phyloP scores from a whole-genome alignment of 2,113 vertebrate species.

The Cyrtonyx montezumae region DNA sequence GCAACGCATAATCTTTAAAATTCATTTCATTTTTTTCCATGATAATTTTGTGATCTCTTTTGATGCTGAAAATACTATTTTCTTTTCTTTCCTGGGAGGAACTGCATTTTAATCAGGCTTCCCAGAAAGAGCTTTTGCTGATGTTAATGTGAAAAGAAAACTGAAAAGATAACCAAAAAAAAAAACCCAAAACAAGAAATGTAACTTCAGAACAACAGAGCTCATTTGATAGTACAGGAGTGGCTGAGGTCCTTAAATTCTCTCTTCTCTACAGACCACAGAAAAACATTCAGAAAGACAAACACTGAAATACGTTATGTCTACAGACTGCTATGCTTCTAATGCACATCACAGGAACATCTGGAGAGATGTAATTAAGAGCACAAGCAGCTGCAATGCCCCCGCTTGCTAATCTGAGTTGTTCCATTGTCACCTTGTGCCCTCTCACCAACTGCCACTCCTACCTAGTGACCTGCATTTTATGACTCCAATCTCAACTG shows the following conservation, averaged over 20 bases:
- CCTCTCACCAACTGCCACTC: neutral
- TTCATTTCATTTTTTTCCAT: constrained; percentile 28
- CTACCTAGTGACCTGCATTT: neutral
- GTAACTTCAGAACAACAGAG: constrained; percentile 49
- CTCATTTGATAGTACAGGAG: constrained; percentile 41
- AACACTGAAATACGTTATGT: neutral
- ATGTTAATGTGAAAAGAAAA: constrained; percentile 59
- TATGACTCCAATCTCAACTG: neutral
- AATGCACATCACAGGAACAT: neutral
- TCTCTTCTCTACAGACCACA: constrained; percentile 10
- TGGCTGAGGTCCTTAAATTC: constrained; percentile 12
- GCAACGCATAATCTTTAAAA: constrained; percentile 15
- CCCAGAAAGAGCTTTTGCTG: constrained; percentile 50
- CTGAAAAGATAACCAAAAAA: neutral
- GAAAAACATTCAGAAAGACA: neutral
- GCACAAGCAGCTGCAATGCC: constrained; percentile 21
- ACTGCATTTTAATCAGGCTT: constrained; percentile 62
- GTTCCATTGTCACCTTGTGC: neutral
- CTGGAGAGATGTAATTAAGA: constrained; percentile 31
- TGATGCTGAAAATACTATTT: constrained; percentile 41
- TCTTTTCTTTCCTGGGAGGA: constrained; percentile 50
- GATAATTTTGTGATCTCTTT: constrained; percentile 41
- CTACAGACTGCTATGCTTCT: constrained; percentile 23
- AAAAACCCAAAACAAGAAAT: constrained; percentile 2
- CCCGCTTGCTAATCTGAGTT: neutral